Evolutionary conservation across 2,113 vertebrate genomes (phyloP).

Genomic region (Falco punctatus): DNA sequence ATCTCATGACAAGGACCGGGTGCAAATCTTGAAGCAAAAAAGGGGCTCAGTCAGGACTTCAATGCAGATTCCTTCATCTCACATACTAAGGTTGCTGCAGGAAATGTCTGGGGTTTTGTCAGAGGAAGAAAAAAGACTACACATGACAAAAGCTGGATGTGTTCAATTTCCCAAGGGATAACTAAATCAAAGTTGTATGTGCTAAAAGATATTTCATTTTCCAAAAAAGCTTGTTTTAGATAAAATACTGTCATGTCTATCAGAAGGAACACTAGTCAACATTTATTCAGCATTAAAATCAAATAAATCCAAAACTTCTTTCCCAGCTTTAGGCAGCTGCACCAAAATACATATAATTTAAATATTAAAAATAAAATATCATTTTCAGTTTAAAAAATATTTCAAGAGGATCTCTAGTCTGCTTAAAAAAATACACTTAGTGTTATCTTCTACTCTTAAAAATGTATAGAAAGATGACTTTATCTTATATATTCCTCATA

Average conservation of each 20-base stretch:
- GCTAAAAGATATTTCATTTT: background rate
- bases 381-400: background rate
- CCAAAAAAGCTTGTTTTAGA: background rate
- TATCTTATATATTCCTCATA: background rate
- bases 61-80: background rate
- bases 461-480: background rate
- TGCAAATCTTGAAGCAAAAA: background rate
- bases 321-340: background rate
- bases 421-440: background rate
- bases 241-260: background rate
- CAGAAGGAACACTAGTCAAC: background rate
- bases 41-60: background rate
- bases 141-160: background rate
- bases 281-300: background rate
- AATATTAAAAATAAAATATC: background rate
- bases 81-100: background rate
- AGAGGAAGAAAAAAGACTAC: background rate
- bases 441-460: background rate
- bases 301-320: background rate
- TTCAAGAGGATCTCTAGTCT: background rate
- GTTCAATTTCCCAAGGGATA: background rate
- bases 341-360: background rate
- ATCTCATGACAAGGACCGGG: background rate
- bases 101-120: background rate
- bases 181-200: background rate